Evolutionary conservation across 2,113 vertebrate species (phyloP).

Genomic region (Brachypodius melanocephalos): DNA sequence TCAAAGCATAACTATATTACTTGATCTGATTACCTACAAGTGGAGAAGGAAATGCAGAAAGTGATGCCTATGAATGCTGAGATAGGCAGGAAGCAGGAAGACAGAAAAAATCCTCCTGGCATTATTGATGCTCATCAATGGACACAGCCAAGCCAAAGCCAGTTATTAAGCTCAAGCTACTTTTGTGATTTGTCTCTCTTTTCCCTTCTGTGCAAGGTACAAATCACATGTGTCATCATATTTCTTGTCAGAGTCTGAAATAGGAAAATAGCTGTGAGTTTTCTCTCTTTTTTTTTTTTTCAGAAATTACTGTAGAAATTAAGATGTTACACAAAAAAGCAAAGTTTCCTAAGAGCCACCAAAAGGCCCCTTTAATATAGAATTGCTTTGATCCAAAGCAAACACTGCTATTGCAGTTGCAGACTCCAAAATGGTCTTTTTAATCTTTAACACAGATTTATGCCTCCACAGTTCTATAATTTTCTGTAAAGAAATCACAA

Average conservation of each 20-base stretch:
- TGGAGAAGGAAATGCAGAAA: background rate
- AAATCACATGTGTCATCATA: background rate
- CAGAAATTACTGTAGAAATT: background rate
- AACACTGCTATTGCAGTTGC: background rate
- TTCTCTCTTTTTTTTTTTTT: background rate
- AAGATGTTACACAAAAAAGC: background rate
- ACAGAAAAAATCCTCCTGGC: background rate
- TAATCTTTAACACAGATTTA: background rate
- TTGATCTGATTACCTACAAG: background rate
- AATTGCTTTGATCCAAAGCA: background rate
- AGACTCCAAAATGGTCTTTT: background rate
- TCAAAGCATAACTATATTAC: background rate
- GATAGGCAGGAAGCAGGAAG: background rate
- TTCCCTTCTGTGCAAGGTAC: background rate
- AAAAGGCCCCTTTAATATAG: background rate
- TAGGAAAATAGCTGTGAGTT: background rate
- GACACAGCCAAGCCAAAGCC: background rate
- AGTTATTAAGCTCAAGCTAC: background rate
- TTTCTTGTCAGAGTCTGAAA: background rate
- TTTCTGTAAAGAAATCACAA: background rate
- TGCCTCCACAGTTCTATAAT: background rate
- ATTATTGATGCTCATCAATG: background rate
- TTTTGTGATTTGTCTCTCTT: background rate
- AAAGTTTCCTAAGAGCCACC: background rate
- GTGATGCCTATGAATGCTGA: background rate